A percentile compares a stretch with the other conserved stretches of the same genome.
phyloP scores from a whole-genome alignment of 2,113 vertebrate species.

The Haemorhous mexicanus region DNA sequence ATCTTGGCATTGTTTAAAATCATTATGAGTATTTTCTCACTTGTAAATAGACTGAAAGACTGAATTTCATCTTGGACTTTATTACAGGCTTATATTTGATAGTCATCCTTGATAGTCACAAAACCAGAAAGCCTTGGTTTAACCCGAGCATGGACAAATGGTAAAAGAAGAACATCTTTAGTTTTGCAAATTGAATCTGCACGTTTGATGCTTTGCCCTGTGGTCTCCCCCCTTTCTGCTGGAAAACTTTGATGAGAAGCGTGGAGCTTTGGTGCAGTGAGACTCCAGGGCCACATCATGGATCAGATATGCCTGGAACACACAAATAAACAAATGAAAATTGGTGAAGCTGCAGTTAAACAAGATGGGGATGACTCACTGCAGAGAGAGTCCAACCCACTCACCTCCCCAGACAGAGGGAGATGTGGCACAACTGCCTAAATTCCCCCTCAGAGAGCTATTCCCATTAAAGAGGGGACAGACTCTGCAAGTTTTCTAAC shows the following conservation, averaged over 20 bases:
- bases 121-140: neutral
- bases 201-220: neutral
- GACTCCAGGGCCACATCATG: neutral
- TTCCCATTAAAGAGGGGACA: neutral
- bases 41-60: neutral
- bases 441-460: neutral
- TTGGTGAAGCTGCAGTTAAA: constrained; percentile 26
- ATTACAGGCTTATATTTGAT: neutral
- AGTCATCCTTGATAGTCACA: neutral
- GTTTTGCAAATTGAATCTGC: neutral
- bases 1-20: neutral
- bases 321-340: neutral
- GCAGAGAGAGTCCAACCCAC: neutral
- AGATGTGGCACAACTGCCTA: constrained; percentile 18
- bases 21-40: neutral
- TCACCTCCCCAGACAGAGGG: constrained; percentile 5
- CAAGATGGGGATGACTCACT: constrained; percentile 20
- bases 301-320: neutral
- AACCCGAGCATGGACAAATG: neutral
- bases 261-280: neutral
- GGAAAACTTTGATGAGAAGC: neutral
- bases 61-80: neutral
- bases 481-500: neutral
- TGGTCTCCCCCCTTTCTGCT: neutral
- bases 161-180: neutral